phyloP scores from a whole-genome alignment of 2,113 vertebrate species.

The Asarcornis scutulata region DNA sequence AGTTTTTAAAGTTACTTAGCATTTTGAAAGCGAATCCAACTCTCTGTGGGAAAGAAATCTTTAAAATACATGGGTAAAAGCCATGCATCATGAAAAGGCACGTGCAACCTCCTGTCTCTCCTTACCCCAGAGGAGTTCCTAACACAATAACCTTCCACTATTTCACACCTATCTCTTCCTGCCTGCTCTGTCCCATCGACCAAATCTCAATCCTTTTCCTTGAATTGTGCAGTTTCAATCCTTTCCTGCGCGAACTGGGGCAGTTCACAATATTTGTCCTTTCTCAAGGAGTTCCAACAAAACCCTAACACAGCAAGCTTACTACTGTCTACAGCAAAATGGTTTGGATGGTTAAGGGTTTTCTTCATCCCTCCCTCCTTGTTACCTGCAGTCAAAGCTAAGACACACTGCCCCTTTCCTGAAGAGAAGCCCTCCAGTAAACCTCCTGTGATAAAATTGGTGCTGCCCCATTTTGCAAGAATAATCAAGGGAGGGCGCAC shows the following conservation, averaged over 20 bases:
- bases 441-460: neutral
- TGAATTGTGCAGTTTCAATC: neutral
- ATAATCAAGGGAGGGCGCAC: neutral
- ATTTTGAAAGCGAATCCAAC: neutral
- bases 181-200: neutral
- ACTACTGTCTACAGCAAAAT: neutral
- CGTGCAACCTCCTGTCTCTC: slow-evolving; percentile 23
- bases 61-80: neutral
- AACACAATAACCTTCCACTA: neutral
- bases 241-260: neutral
- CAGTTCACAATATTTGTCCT: neutral
- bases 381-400: neutral
- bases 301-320: neutral
- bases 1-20: neutral
- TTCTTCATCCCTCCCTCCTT: neutral
- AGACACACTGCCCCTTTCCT: neutral
- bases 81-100: slow-evolving; percentile 10
- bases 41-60: neutral
- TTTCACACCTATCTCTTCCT: slow-evolving; percentile 15
- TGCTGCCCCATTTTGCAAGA: neutral
- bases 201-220: neutral
- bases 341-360: neutral
- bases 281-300: neutral
- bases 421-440: neutral
- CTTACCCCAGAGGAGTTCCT: neutral